These are phyloP conservation scores for Cheirogaleus major DNA, from an alignment of 2,797 vertebrate species.

Conservation along the genomic window DNA sequence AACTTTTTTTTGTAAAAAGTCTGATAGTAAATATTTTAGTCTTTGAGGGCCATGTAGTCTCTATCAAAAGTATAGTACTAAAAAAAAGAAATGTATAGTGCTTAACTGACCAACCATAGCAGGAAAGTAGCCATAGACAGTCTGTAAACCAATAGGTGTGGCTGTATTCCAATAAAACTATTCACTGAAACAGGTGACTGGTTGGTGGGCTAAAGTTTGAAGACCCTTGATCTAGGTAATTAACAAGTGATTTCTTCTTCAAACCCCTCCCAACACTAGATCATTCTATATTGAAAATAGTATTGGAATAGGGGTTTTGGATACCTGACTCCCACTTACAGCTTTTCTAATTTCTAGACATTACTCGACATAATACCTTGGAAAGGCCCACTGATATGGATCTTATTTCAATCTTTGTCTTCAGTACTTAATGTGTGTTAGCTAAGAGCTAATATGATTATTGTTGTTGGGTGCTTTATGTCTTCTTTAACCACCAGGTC, in stretches of 20 bases:
- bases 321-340: background rate
- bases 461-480: background rate
- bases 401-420: background rate
- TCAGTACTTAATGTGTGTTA: background rate
- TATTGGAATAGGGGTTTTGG: background rate
- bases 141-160: background rate
- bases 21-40: background rate
- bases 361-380: background rate
- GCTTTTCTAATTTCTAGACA: background rate
- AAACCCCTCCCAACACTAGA: background rate
- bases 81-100: background rate
- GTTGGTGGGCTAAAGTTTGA: background rate
- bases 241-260: background rate
- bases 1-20: background rate
- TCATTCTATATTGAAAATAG: background rate
- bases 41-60: background rate
- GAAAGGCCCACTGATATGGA: background rate
- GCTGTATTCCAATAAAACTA: background rate
- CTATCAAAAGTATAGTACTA: background rate
- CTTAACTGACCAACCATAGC: background rate
- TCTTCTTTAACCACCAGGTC: background rate
- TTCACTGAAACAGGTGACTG: background rate
- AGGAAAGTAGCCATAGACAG: background rate
- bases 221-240: background rate
- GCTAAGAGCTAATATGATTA: background rate